phyloP scores from a whole-genome alignment of 2,113 vertebrate genomes.

The Crocuta crocuta region DNA sequence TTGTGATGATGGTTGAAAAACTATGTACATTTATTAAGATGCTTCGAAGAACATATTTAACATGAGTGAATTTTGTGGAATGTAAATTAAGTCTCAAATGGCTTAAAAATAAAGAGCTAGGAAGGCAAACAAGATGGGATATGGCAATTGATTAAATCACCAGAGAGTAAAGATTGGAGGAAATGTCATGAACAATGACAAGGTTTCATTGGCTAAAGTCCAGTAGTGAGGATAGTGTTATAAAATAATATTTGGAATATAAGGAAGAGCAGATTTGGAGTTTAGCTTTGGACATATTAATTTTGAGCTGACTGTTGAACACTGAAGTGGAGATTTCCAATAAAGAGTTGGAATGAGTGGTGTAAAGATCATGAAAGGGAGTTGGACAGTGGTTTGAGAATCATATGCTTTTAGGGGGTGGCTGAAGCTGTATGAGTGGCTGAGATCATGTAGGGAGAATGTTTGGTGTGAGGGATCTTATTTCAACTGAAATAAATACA shows the following conservation, averaged over 20 bases:
- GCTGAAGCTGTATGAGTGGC: neutral
- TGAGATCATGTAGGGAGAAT: neutral
- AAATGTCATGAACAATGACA: neutral
- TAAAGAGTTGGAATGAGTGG: neutral
- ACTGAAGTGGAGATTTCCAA: neutral
- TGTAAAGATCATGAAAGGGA: neutral
- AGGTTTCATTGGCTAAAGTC: neutral
- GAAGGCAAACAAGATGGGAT: neutral
- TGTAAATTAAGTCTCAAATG: constrained; percentile 25
- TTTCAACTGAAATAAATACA: neutral
- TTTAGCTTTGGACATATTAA: neutral
- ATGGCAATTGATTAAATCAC: neutral
- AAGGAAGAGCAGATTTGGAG: constrained; percentile 3
- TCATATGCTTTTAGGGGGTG: neutral
- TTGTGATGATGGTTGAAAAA: neutral
- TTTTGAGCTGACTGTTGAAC: neutral
- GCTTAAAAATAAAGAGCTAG: neutral
- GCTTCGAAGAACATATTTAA: neutral
- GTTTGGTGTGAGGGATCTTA: neutral
- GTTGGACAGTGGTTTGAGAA: constrained; percentile 11
- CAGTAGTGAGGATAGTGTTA: neutral
- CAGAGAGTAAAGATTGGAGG: neutral
- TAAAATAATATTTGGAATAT: constrained; percentile 33
- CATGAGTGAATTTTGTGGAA: neutral
- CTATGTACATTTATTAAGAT: neutral